Evolutionary conservation across 2,113 vertebrate genomes (phyloP).

Genomic region (Melanerpes aurifrons): DNA sequence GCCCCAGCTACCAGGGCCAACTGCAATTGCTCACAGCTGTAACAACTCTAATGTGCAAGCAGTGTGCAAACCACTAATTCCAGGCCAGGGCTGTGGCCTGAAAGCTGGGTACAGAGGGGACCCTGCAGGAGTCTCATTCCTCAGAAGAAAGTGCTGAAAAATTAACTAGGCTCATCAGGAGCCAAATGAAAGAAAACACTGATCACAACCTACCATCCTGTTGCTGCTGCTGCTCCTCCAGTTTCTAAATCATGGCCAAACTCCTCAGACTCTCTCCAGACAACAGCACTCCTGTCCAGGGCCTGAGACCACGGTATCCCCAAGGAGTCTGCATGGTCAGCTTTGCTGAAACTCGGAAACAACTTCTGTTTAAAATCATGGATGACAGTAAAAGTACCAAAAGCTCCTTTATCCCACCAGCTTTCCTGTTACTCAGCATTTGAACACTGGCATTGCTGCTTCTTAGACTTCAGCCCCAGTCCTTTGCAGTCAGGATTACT

Average conservation of each 20-base stretch:
- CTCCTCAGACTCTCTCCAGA: background rate
- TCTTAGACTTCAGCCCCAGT: background rate
- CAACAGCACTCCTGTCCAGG: background rate
- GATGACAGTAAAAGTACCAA: background rate
- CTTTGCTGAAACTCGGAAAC: background rate
- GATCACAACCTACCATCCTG: background rate
- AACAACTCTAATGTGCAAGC: background rate
- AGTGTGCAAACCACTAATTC: background rate
- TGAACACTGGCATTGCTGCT: background rate
- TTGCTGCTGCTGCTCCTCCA: background rate
- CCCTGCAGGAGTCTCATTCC: background rate
- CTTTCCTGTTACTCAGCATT: background rate
- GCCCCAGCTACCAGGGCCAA: background rate
- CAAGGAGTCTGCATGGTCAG: background rate
- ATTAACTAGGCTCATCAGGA: background rate
- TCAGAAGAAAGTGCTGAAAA: background rate
- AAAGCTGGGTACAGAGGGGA: background rate
- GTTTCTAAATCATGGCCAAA: background rate
- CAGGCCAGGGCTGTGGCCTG: background rate
- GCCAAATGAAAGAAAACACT: background rate
- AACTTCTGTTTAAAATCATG: background rate
- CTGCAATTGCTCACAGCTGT: conserved; percentile 54
- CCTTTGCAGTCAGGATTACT: background rate
- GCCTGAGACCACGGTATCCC: background rate
- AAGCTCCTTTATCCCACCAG: background rate